These are phyloP conservation scores for Cepaea nemoralis DNA, from an alignment of 1,140 invertebrate species.

Conservation along the genomic window DNA sequence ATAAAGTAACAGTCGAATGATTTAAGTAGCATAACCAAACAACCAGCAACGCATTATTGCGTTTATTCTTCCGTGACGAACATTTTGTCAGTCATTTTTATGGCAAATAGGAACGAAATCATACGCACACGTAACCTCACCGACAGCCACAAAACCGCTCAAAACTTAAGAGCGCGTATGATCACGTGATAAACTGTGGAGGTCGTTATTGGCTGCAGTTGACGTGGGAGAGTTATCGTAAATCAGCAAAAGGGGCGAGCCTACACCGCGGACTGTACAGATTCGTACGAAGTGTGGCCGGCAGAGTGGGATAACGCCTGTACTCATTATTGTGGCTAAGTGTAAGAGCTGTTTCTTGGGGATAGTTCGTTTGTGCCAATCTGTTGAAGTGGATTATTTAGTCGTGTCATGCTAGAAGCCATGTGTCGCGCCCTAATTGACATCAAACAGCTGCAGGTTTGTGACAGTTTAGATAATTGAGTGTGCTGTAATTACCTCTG, in stretches of 20 bases:
- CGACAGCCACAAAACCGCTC: too few relatives aligned
- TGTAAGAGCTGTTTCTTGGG: slow-evolving; percentile 2
- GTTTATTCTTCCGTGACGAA: too few relatives aligned
- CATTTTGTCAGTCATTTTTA: too few relatives aligned
- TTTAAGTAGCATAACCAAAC: too few relatives aligned
- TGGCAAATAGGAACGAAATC: too few relatives aligned
- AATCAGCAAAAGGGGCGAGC: not conserved
- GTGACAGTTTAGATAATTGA: not conserved
- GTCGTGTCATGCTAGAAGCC: not conserved
- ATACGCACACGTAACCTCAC: too few relatives aligned
- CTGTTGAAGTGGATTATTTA: slow-evolving; percentile 20
- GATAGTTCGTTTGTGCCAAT: too few relatives aligned
- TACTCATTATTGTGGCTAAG: not conserved
- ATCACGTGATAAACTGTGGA: slow-evolving; percentile 14
- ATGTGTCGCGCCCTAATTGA: not conserved
- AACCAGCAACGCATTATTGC: too few relatives aligned
- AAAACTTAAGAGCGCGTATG: too few relatives aligned
- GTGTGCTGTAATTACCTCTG: too few relatives aligned
- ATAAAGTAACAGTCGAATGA: too few relatives aligned
- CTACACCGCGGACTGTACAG: not conserved
- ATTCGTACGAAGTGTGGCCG: not conserved
- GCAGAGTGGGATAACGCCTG: not conserved
- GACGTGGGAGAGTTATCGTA: not conserved
- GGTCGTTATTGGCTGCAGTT: slow-evolving; percentile 23
- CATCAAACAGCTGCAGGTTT: slow-evolving; percentile 10